phyloP scores from a whole-genome alignment of 92 coral and sea anemone genomes.

The Parazoanthus atlanticus region DNA sequence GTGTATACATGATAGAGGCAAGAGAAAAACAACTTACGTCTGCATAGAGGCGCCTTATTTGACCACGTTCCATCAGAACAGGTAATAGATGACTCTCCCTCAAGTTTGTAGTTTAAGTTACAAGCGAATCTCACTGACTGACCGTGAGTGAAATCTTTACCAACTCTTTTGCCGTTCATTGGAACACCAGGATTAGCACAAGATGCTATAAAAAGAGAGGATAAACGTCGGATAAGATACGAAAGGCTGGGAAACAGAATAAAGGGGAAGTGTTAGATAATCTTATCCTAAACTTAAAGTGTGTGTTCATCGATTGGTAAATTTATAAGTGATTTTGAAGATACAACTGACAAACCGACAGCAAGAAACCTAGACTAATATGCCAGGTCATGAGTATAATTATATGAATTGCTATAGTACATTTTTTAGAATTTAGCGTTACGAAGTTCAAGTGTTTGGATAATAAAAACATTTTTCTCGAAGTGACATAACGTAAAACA shows the following conservation, averaged over 20 bases:
- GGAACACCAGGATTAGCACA: constrained; percentile 36
- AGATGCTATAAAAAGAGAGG: neutral
- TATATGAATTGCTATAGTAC: no score
- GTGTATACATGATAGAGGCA: no score
- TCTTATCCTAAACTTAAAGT: no score
- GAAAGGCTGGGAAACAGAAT: neutral
- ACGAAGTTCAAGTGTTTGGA: no score
- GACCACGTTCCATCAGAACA: constrained; percentile 62
- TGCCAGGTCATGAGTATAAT: no score
- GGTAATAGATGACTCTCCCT: neutral
- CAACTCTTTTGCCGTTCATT: constrained; percentile 25
- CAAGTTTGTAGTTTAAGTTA: neutral
- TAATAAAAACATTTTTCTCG: no score
- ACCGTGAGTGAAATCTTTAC: constrained; percentile 44
- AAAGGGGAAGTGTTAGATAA: neutral
- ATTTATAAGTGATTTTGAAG: no score
- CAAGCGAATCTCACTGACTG: constrained; percentile 45
- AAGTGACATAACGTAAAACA: no score
- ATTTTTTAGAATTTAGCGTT: no score
- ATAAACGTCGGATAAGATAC: neutral
- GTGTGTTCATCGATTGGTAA: no score
- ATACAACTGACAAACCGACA: no score
- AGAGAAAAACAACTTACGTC: constrained; percentile 29
- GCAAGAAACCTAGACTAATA: no score
- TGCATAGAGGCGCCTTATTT: constrained; percentile 45